These are phyloP conservation scores for Heliconius hortense DNA, from an alignment of 2,888 invertebrate genomes.

Conservation along the genomic window DNA sequence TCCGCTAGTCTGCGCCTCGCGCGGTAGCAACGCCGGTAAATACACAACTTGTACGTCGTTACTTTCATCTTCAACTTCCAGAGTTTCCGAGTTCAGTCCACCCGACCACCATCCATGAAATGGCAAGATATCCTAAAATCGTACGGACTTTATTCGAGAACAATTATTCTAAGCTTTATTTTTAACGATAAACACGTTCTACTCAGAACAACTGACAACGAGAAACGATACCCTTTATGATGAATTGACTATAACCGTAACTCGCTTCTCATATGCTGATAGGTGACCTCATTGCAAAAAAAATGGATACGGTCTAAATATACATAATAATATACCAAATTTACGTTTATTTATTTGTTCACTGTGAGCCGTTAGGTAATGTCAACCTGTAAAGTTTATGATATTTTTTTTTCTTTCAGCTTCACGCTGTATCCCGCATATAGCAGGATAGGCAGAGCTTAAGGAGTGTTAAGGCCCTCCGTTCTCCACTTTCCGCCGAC, in stretches of 20 bases:
- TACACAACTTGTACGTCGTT: constrained; percentile 84
- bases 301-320: constrained; percentile 31
- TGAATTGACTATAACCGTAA: constrained; percentile 30
- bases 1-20: constrained; percentile 66
- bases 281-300: constrained; percentile 36
- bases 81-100: constrained; percentile 14
- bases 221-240: constrained; percentile 34
- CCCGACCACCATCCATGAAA: constrained; percentile 56
- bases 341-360: constrained; percentile 9
- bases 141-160: neutral
- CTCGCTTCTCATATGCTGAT: constrained; percentile 36
- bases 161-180: constrained; percentile 11
- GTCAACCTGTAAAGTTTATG: neutral
- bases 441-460: too few relatives aligned
- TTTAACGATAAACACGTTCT: constrained; percentile 12
- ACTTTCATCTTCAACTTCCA: constrained; percentile 41
- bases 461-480: too few relatives aligned
- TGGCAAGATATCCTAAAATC: constrained; percentile 59
- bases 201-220: neutral
- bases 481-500: too few relatives aligned
- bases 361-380: neutral
- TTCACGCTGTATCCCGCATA: too few relatives aligned
- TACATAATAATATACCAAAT: neutral
- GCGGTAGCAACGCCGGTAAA: constrained; percentile 77
- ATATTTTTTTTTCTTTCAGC: neutral